These are phyloP conservation scores for Macrosiphum euphorbiae DNA, from an alignment of 2,888 invertebrate species.

Conservation along the genomic window DNA sequence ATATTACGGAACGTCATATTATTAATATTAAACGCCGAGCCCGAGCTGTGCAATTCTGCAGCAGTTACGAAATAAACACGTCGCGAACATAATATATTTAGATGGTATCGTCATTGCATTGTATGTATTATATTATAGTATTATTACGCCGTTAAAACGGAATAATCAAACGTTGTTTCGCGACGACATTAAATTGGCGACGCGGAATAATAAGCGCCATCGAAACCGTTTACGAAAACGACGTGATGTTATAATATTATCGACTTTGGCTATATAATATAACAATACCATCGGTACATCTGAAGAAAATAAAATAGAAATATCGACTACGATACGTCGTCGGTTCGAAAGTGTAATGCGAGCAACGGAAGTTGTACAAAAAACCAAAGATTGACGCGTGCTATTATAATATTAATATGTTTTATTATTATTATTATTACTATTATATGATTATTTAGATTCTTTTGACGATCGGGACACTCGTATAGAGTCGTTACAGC, in stretches of 20 bases:
- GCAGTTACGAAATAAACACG: neutral
- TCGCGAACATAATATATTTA: neutral
- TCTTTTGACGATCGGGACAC: neutral
- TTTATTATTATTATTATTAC: no score
- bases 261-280: neutral
- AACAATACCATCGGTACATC: neutral
- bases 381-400: neutral
- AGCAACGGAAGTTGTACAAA: neutral
- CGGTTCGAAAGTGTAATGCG: neutral
- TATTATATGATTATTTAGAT: neutral
- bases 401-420: neutral
- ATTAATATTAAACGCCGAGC: neutral
- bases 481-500: neutral
- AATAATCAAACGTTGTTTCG: neutral
- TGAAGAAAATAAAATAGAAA: neutral
- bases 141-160: neutral
- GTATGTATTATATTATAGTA: neutral
- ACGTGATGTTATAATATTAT: neutral
- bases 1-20: no score
- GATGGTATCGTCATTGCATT: neutral
- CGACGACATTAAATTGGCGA: neutral
- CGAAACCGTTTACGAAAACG: neutral
- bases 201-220: neutral
- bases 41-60: neutral
- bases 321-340: neutral